Evolutionary conservation across 2,888 invertebrate species (phyloP), one percentile per base, ranked within the genome.

Genomic region (Dryocosmus kuriphilus): DNA sequence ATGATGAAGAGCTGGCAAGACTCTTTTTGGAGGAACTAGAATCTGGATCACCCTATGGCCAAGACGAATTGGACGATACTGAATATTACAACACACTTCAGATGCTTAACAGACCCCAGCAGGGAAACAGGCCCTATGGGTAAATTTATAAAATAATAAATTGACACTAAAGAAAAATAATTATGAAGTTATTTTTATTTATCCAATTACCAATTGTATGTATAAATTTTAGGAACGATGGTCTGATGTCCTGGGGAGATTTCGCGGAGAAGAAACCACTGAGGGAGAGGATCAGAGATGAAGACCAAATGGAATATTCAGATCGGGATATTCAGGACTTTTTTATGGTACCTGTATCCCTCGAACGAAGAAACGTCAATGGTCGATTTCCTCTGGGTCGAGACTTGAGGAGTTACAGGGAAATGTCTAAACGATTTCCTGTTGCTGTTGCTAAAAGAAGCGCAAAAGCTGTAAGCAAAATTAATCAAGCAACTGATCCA

Each of bases 401-500:
- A 0, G 88, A 90, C 2, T 80, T 85, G 46, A 80, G 82, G 11
- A 85, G 61, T 6, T 90, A 90, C 67, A 82, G 83, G 6, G 86
- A 82, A 30, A 41, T 86, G 41, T 71, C 80, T 22, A 91, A 90
- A 73, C 86, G 89, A 7, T 91, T 88, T 77, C 89, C 90, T 0
- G 82, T 91, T 5, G 81, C 90, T 0, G 82, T 91, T 5, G 81
- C 89, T 5, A 91, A 91, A 77, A 87, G 91, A 62, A 91, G 91
- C 65, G 86, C 90, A 1, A 90, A 89, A 73, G 82, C 88, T 0
- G 74, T 86, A 24, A 84, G 83, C 60, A 82, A 78, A 27, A 88
- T 88, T 24, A 83, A 86, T 74, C 86, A 89, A 78, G 79, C 81
- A n/a, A 90, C 89, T 19, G 91, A 91, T 84, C 90, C 91, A 1